Conservation (phyloP, 2,113 vertebrate genomes). For the Propithecus coquereli region DNA sequence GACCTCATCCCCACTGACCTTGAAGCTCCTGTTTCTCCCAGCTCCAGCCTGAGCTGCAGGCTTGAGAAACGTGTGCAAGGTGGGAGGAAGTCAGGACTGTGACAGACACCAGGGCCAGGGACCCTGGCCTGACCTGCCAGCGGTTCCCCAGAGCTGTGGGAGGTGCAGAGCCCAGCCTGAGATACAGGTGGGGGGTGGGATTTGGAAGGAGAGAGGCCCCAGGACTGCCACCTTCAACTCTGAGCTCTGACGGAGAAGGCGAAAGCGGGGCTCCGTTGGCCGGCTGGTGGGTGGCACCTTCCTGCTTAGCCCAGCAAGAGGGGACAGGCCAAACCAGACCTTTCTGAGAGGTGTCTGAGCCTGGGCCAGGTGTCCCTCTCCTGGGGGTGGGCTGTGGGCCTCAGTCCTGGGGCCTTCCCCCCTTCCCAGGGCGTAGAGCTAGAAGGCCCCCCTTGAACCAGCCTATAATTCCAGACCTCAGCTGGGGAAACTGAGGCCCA, state of each 20-base stretch:
- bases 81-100: background rate
- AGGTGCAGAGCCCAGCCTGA: background rate
- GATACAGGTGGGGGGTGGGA: background rate
- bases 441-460: background rate
- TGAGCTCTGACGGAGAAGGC: background rate
- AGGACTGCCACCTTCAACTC: background rate
- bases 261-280: background rate
- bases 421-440: background rate
- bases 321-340: background rate
- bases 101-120: background rate
- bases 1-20: slow-evolving; percentile 26
- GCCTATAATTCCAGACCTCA: background rate
- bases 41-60: background rate
- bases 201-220: background rate
- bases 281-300: background rate
- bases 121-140: background rate
- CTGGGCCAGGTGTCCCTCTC: background rate
- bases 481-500: background rate
- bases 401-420: no score
- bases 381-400: background rate
- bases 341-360: rapidly evolving
- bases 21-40: background rate
- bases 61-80: slow-evolving; percentile 9
- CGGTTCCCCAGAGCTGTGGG: background rate
- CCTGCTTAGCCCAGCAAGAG: background rate